Evolutionary conservation across 2,797 vertebrate species (phyloP), one percentile per base, ranked within the genome.

Genomic region (Ciconia nigra): DNA sequence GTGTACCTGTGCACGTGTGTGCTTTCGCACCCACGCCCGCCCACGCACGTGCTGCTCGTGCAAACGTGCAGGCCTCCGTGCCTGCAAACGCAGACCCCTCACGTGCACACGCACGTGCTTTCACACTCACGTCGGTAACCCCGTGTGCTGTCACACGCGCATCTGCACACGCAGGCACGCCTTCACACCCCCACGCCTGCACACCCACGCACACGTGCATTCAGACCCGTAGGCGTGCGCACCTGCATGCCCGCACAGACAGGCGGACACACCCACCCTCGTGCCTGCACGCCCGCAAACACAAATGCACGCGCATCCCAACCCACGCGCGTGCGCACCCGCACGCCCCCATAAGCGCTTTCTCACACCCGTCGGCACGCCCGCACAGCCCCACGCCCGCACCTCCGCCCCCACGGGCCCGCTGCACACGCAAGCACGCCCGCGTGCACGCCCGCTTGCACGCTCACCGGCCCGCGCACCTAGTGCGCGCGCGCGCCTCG

Each of bases 1-100:
- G 24, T 2, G 17, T 6, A 25, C 25, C 35, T 7, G 26, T 15
- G 33, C 46, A 6, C 25, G 1, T 4, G 24, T 2, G 17, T 6
- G n/a, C 25, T 26, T 7, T 19, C 9, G 7, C 46, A 11, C 46
- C n/a, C 47, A 15, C 26, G 3, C 8, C n/a, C 7, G 28, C 15
- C 7, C 47, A 7, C 3, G 20, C 35, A 7, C 6, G 14, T n/a
- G 63, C 44, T 15, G 46, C 46, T 14, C 18, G 25, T 49, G 65
- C 65, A 35, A 67, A 11, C 9, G 16, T 1, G 46, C 18, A 11
- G n/a, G 46, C 26, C 46, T 21, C 3, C 13, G 8, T 6, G 28
- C 35, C 15, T 10, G 69, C 49, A 15, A 11, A 5, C 8, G 46
- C 65, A 19, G 9, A 2, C 46, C 6, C 22, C 24, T 5, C 24